Evolutionary conservation across 2,113 vertebrate species (phyloP).

Genomic region (Oncorhynchus nerka): DNA sequence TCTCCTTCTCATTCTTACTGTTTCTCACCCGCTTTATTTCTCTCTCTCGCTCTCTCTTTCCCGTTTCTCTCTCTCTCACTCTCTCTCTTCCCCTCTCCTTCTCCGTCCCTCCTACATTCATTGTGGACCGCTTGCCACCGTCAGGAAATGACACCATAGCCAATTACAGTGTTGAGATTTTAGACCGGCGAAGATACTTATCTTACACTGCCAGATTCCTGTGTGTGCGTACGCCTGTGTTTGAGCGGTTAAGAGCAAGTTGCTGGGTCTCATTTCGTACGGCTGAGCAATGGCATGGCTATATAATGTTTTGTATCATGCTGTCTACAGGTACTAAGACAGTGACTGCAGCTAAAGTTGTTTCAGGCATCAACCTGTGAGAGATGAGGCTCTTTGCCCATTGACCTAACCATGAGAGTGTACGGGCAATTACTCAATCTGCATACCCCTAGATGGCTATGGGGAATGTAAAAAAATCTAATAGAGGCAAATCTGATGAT

Average conservation of each 20-base stretch:
- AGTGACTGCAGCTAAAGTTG: background rate
- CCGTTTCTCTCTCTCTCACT: background rate
- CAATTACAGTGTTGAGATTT: slow-evolving; percentile 48
- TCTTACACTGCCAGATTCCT: slow-evolving; percentile 23
- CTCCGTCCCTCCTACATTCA: slow-evolving; percentile 40
- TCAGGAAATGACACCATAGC: slow-evolving; percentile 36
- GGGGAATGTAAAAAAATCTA: background rate
- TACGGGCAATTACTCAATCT: background rate
- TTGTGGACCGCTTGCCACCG: slow-evolving; percentile 22
- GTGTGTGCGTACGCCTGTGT: slow-evolving; percentile 1
- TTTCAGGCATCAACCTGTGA: background rate
- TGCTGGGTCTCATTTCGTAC: no score
- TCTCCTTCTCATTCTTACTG: slow-evolving; percentile 6
- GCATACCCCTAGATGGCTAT: background rate
- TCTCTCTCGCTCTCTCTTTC: background rate
- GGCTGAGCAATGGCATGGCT: background rate
- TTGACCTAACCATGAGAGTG: background rate
- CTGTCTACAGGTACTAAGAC: background rate
- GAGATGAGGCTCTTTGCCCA: background rate
- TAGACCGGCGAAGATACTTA: slow-evolving; percentile 34
- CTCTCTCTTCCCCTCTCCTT: background rate
- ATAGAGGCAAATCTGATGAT: slow-evolving; percentile 44
- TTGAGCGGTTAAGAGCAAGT: background rate
- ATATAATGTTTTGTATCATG: no score
- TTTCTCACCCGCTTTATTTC: slow-evolving; percentile 8